Evolutionary conservation across 2,888 invertebrate species (phyloP), one percentile per base, ranked within the genome.

Genomic region (Scaeva pyrastri): DNA sequence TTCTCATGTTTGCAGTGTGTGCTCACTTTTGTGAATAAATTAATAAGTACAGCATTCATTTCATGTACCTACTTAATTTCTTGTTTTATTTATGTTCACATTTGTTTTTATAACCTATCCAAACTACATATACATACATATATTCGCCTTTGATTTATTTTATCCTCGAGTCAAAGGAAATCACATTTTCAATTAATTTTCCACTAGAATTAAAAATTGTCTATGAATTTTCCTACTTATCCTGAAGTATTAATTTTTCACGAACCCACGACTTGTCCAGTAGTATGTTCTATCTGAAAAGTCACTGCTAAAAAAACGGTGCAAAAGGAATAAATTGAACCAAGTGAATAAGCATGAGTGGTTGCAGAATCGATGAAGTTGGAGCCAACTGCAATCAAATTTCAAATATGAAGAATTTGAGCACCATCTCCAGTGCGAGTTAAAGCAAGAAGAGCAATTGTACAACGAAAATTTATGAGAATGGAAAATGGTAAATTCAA

Each of bases 401-500:
- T 74, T 74, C 41, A 83, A 79, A 79, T 84, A 43, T 74, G 74
- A 75, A 71, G 55, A 84, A 74, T n/a, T 70, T 56, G 55, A 78
- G 48, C 31, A 14, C 48, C 48, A 21, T 48, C 21, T 48, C 43
- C 39, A 58, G 19, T 58, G 43, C 66, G 58, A 73, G 21, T 55
- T 70, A 56, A 55, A 74, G n/a, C 62, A 70, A 60, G 64, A 62
- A 45, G 55, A 74, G 48, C 72, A 84, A 79, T 41, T 21, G 79
- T 74, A 41, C 74, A 84, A 60, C 60, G 60, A 85, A 60, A 85
- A 85, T 81, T 85, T 85, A 85, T 85, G 80, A 76, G 80, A 80
- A 85, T 85, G 26, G 80, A 89, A 91, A 91, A 90, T 91, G 90
- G 90, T 90, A 90, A 91, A 91, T 91, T 91, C 91, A 91, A 91